A percentile compares a stretch with the other conserved stretches of the same genome.
phyloP scores from a whole-genome alignment of 2,113 vertebrate species.

The Oryzias javanicus region DNA sequence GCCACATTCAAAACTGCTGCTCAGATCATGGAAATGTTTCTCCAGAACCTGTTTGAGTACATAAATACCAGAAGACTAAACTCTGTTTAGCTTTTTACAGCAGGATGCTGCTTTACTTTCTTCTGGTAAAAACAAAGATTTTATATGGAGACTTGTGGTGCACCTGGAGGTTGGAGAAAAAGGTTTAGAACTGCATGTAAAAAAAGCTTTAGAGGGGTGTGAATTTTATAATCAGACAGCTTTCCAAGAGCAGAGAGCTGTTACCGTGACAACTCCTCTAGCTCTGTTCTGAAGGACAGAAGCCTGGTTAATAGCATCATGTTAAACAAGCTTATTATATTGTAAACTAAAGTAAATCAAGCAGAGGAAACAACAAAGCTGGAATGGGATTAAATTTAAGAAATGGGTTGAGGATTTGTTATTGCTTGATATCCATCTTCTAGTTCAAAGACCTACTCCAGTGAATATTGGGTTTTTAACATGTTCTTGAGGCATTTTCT shows the following conservation, averaged over 20 bases:
- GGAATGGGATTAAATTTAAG: neutral
- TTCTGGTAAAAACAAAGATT: neutral
- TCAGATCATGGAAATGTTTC: neutral
- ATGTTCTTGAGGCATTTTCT: too few relatives aligned
- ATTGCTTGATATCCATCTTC: too few relatives aligned
- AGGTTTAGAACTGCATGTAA: neutral
- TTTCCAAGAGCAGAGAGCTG: conserved; percentile 34
- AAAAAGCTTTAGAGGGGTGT: neutral
- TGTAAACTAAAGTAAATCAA: conserved; percentile 28
- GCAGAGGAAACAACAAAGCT: neutral
- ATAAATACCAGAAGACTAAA: too few relatives aligned
- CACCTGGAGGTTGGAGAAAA: neutral
- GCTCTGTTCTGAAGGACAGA: conserved; percentile 17
- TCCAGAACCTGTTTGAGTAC: neutral
- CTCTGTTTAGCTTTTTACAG: neutral
- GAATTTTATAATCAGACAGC: neutral
- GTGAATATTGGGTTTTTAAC: too few relatives aligned
- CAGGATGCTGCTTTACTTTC: neutral
- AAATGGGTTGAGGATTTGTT: too few relatives aligned
- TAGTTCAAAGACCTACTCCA: too few relatives aligned
- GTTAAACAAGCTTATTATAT: conserved; percentile 33
- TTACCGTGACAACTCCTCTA: conserved; percentile 62
- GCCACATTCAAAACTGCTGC: neutral
- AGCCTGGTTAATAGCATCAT: conserved; percentile 29
- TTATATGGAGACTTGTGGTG: neutral